phyloP scores from a whole-genome alignment of 2,888 invertebrate genomes.

The Drosophila differens region DNA sequence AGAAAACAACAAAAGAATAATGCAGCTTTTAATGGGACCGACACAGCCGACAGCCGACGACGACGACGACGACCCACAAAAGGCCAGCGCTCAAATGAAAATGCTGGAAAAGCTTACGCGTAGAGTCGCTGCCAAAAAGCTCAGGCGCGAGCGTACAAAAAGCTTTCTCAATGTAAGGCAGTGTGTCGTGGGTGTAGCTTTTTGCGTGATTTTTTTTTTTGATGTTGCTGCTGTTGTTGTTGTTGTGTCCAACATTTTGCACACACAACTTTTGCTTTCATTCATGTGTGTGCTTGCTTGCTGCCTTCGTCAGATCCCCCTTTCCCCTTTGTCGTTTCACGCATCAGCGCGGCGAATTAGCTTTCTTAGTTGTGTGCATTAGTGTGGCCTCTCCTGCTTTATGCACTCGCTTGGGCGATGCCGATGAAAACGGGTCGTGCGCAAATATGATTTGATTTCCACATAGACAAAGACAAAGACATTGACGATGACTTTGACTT shows the following conservation, averaged over 20 bases:
- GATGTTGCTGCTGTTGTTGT: background rate
- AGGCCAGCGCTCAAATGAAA: conserved; percentile 63
- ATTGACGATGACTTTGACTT: conserved; percentile 32
- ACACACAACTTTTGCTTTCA: conserved; percentile 55
- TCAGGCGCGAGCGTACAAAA: conserved; percentile 41
- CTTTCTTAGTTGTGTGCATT: conserved; percentile 58
- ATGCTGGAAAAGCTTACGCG: conserved; percentile 64
- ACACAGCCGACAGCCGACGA: conserved; percentile 27
- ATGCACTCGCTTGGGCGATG: conserved; percentile 42
- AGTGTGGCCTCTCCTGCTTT: conserved; percentile 41
- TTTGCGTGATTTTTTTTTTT: conserved; percentile 17
- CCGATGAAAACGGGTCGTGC: conserved; percentile 9
- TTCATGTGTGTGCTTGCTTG: conserved; percentile 31
- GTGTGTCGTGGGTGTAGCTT: conserved; percentile 46
- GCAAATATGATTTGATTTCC: conserved; percentile 50
- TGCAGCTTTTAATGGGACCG: background rate
- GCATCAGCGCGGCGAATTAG: conserved; percentile 68
- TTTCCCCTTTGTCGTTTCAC: conserved; percentile 28
- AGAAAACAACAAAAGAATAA: conserved; percentile 10
- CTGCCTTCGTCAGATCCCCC: background rate
- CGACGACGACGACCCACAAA: conserved; percentile 65
- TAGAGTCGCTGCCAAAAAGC: conserved; percentile 49
- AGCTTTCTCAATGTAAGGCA: conserved; percentile 39
- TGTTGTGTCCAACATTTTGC: conserved; percentile 15
- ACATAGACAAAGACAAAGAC: conserved; percentile 17